Base-by-base conservation (phyloP, 2,888 invertebrate genomes). In the Tuberolachnus salignus region DNA sequence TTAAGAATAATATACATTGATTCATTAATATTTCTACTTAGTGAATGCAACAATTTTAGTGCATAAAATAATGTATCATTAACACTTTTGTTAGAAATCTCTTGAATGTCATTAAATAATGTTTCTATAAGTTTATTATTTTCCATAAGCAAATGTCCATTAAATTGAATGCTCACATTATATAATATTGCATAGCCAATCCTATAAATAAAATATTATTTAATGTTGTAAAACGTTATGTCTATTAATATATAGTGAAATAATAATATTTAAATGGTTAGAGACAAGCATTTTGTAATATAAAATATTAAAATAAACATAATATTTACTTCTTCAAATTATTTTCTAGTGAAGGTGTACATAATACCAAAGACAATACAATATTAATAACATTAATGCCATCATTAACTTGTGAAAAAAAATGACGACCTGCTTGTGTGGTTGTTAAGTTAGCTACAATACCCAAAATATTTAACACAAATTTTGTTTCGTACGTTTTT, bases 251-350 rank as follows among this genome's bases (percentile, higher is more conserved):
- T n/a, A 42, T 19, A 21, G 44, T 34, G 34, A 6, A 34, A 34
- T 34, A 34, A 34, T 34, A 34, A 6, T n/a, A n/a, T 34, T 34
- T 34, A 34, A 34, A 3, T 34, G 34, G 34, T 34, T 4, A 34
- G 3, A 34, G 34, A 34, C n/a, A 34, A 34, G 6, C 6, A 34
- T 34, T 34, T n/a, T n/a, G n/a, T n/a, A n/a, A n/a, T 34, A 34
- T 34, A 34, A n/a, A 34, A 34, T 34, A 34, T 34, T 34, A 34
- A 34, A 4, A 34, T 34, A 34, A 34, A 3, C 34, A 34, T 34
- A 51, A 74, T 44, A 53, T 23, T 74, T 64, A 74, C 73, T 64
- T 74, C 4, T 74, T 74, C 64, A 74, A 53, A 53, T 13, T 53
- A 74, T 55, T 34, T 44, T 44, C n/a, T 44, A 53, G 26, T 49